A percentile compares a stretch with the other conserved stretches of the same genome.
These are phyloP conservation scores for Lagria hirta DNA, from an alignment of 2,888 invertebrate genomes.

Conservation along the genomic window DNA sequence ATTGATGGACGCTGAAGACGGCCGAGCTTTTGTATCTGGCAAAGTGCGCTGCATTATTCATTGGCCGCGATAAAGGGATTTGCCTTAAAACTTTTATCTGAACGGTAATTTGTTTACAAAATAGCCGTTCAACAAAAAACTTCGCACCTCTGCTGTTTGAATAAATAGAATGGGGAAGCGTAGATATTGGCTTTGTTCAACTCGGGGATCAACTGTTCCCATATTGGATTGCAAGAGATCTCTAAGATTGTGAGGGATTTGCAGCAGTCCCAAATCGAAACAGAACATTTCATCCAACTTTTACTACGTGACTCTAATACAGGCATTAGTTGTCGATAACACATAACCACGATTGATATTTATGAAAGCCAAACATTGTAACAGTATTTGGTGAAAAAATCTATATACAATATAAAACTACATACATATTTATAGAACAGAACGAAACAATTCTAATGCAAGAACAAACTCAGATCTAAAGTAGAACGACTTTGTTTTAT, in stretches of 20 bases:
- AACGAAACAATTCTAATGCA: no score
- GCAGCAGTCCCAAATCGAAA: constrained; percentile 54
- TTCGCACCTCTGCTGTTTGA: constrained; percentile 52
- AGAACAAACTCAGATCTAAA: no score
- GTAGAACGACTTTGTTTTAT: no score
- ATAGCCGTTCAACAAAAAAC: constrained; percentile 52
- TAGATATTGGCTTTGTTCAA: constrained; percentile 50
- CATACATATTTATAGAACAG: no score
- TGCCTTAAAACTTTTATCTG: constrained; percentile 54
- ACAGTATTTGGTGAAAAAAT: no score
- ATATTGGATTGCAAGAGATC: constrained; percentile 55
- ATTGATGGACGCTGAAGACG: constrained; percentile 29
- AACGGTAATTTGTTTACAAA: constrained; percentile 55
- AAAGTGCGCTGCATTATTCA: constrained; percentile 51
- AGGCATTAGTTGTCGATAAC: constrained; percentile 48
- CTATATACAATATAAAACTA: no score
- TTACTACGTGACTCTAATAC: constrained; percentile 54
- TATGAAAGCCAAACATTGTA: constrained; percentile 53
- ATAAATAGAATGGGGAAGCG: constrained; percentile 49
- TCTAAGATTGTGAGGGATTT: constrained; percentile 56
- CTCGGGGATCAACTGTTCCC: constrained; percentile 52
- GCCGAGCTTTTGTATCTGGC: constrained; percentile 29
- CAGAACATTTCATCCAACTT: constrained; percentile 54
- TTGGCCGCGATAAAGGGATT: constrained; percentile 54
- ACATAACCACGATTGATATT: constrained; percentile 53